Evolutionary conservation across 2,113 vertebrate genomes (phyloP), one percentile per base, ranked within the genome.

Genomic region (Hippocampus guttulatus): DNA sequence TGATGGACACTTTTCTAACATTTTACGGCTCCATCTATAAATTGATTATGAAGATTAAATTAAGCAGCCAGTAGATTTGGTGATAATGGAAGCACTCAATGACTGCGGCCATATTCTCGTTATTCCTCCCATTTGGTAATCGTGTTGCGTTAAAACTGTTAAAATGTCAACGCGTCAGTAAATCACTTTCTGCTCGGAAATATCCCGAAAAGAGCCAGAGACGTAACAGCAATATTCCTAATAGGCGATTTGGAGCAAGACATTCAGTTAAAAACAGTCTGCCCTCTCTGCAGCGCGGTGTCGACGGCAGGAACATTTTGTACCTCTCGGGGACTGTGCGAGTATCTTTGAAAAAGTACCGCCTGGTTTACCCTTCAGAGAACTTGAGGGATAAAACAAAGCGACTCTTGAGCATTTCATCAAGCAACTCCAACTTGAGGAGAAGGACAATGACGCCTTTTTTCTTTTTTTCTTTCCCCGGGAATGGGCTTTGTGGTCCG

Each of bases 361-460:
- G 78, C 78, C 69, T 66, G 70, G 80, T 71, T 76, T 87, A 82
- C 76, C 73, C 77, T 85, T 83, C 76, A 86, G 76, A 85, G 79
- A 87, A 85, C 76, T 86, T 77, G 73, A 62, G 65, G 78, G 80
- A 86, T 68, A 81, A 71, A 88, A 83, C 75, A 86, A 76, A 86
- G 74, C 80, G 76, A 75, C 73, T 84, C 88, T 89, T 70, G 81
- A 90, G 88, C 84, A 83, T 75, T 82, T 86, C 75, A 83, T 87
- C 90, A 86, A 87, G 82, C 79, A 73, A 77, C 83, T 83, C 79
- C 84, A 83, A 89, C 85, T 85, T 89, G 81, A 87, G 73, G 61
- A 71, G 21, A 66, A 81, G 73, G 71, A 82, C 80, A 84, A 89
- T 74, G 85, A 88, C 86, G 71, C 69, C 54, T 80, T 77, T 76